Evolutionary conservation across 2,113 vertebrate species (phyloP), one percentile per base, ranked within the genome.

Genomic region (Taurulus bubalis): DNA sequence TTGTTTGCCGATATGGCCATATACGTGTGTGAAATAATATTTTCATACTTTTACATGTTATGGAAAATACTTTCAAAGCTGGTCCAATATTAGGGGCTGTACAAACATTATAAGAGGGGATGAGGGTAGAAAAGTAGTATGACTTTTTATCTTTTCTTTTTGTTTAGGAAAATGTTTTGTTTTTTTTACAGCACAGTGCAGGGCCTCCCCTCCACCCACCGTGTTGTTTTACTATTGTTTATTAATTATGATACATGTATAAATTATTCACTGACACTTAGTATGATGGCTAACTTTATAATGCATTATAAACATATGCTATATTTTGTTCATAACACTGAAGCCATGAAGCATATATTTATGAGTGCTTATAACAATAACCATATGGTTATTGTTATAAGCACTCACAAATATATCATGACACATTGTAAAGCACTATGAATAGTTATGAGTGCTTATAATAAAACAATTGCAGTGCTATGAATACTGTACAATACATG

Each of bases 71-170:
- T 2, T n/a, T 51, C 2, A 18, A 47, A 71, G 1, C 8, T 32
- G 22, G 47, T 74, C 0, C 1, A 69, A 26, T 20, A 28, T 51
- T 28, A 53, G 72, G 68, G 77, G 77, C 85, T 77, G 47, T 60
- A 80, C 72, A 59, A 53, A 83, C 71, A 72, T 63, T 49, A 63
- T 18, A 72, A 32, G n/a, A 22, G n/a, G 10, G 28, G 36, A 6
- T 45, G n/a, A 47, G 30, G 58, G 36, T 3, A 56, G 16, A 68
- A 55, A 71, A 45, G 9, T 14, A 6, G 20, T 8, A 56, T 1
- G 16, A 22, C 22, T 67, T n/a, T 70, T 49, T 70, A 56, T 63
- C 14, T 38, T 69, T 34, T 73, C 6, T 22, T 66, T 71, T 60
- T 28, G 22, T 47, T 47, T 24, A 12, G 15, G n/a, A 75, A 51